Evolutionary conservation across 2,113 vertebrate species (phyloP).

Genomic region (Oriolus oriolus): DNA sequence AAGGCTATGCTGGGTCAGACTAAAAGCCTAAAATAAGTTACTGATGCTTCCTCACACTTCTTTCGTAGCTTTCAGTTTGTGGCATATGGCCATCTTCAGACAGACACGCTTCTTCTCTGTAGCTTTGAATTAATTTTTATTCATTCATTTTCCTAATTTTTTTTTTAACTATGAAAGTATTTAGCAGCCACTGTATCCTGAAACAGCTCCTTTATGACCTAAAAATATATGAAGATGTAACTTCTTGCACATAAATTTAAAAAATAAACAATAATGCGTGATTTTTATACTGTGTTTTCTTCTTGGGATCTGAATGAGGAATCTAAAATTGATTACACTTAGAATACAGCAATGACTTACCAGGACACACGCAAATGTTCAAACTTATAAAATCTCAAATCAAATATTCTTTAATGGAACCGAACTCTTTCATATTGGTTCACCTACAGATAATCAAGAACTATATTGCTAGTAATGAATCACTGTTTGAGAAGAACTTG

Average conservation of each 20-base stretch:
- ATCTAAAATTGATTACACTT: neutral
- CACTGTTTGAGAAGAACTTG: neutral
- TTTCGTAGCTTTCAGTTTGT: neutral
- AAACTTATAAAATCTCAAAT: neutral
- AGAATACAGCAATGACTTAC: neutral
- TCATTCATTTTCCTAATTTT: neutral
- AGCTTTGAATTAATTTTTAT: neutral
- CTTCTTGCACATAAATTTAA: neutral
- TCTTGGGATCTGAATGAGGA: neutral
- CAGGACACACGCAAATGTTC: neutral
- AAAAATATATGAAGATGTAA: neutral
- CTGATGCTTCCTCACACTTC: neutral
- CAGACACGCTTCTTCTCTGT: neutral
- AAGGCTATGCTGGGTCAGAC: neutral
- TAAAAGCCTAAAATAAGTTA: neutral
- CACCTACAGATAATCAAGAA: neutral
- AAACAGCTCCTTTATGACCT: neutral
- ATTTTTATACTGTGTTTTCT: neutral
- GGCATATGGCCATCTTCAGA: neutral
- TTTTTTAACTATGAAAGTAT: neutral
- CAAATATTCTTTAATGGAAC: neutral
- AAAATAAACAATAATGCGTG: rapidly evolving
- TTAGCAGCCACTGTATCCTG: neutral
- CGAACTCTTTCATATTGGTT: neutral
- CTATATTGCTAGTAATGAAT: neutral